These are phyloP conservation scores for Stenolophus ochropezus DNA, from an alignment of 2,888 invertebrate species.

Conservation along the genomic window DNA sequence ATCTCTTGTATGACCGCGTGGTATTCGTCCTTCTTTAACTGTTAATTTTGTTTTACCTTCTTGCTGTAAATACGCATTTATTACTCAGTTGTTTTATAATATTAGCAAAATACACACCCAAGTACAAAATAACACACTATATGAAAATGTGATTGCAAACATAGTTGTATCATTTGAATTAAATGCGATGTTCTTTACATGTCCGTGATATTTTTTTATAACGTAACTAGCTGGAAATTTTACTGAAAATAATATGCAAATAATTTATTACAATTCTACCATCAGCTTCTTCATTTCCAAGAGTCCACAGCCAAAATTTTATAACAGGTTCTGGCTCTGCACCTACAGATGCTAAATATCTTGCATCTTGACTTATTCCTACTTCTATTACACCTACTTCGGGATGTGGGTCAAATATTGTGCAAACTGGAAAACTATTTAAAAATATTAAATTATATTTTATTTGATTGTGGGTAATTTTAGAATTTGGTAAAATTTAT, in stretches of 20 bases:
- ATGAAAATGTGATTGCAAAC: slow-evolving; percentile 71
- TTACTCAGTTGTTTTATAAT: too few species aligned
- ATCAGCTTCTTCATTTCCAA: slow-evolving; percentile 74
- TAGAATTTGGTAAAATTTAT: too few species aligned
- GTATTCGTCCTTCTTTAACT: background rate
- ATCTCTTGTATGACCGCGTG: slow-evolving; percentile 69
- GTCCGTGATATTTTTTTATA: slow-evolving; percentile 65
- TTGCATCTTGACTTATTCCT: slow-evolving; percentile 76
- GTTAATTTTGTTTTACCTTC: background rate
- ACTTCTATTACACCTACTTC: slow-evolving; percentile 70
- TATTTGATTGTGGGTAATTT: background rate
- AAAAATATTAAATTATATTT: slow-evolving; percentile 23
- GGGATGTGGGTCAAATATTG: slow-evolving; percentile 75
- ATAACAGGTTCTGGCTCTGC: slow-evolving; percentile 73
- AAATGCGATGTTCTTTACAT: slow-evolving; percentile 68
- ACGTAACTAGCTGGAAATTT: slow-evolving; percentile 61
- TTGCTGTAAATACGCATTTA: too few species aligned
- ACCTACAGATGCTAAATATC: slow-evolving; percentile 76
- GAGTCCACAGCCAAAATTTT: slow-evolving; percentile 80
- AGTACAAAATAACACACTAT: slow-evolving; percentile 24
- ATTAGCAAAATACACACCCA: slow-evolving; percentile 53
- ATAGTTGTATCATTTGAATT: slow-evolving; percentile 71
- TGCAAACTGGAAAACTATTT: slow-evolving; percentile 74
- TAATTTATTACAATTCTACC: slow-evolving; percentile 70
- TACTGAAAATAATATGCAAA: background rate